Evolutionary conservation across 2,888 invertebrate genomes (phyloP), one percentile per base, ranked within the genome.

Genomic region (Eupeodes latifasciatus): DNA sequence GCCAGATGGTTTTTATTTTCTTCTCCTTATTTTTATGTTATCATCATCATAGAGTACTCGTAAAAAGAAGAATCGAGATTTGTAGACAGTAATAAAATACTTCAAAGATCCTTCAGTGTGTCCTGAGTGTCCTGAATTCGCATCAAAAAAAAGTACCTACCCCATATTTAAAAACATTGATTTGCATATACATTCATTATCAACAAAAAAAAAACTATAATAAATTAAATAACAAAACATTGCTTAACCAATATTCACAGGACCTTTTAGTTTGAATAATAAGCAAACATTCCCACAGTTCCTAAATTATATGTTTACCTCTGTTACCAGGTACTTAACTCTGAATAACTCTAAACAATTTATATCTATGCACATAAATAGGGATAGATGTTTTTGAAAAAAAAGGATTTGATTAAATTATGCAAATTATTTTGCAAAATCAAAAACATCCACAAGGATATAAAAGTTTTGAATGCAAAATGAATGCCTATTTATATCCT

Each of bases 281-380:
- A 19, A 59, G 44, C 27, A 16, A 62, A 81, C 69, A 85, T 88
- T 88, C 88, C 88, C 85, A 85, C 88, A 84, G 84, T 71, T 69
- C 36, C 69, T 57, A 69, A 88, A 81, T 88, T 88, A 88, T 88
- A 85, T 88, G 85, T 88, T 84, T 85, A 81, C 84, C 67, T 80
- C 87, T 87, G 83, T 83, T 74, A 74, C 87, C 87, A 83, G 84
- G 87, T 84, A 88, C 88, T 88, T 88, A 88, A 81, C 84, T 78
- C 55, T 27, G 57, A 40, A 44, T 19, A 72, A 44, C 44, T 27
- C 59, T 47, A 44, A 81, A 77, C 81, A 71, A 84, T 57, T 49
- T 67, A 81, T 12, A 40, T 49, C 27, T 27, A 27, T 27, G 27
- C 27, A 69, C 12, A 44, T 51, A 27, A 27, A 27, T 49, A n/a